Evolutionary conservation across 2,797 vertebrate genomes (phyloP).

Genomic region (Rhynchonycteris naso): DNA sequence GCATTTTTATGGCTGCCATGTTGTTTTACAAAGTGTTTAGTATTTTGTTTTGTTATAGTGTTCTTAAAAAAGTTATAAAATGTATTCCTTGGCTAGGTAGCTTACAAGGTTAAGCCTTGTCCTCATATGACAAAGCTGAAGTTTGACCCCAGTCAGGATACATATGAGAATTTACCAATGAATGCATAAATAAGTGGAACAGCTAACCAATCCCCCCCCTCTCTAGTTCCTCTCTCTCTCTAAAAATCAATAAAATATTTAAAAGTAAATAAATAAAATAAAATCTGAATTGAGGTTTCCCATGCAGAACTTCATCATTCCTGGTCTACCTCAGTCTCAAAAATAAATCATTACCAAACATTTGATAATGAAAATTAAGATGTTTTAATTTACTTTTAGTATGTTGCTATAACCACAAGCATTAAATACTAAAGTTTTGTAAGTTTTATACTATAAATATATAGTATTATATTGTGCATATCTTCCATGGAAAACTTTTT

Average conservation of each 20-base stretch:
- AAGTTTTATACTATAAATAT: not conserved
- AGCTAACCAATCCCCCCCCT: too few relatives aligned
- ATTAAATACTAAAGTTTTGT: not conserved
- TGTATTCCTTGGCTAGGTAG: too few relatives aligned
- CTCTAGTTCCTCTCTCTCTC: too few relatives aligned
- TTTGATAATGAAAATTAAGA: not conserved
- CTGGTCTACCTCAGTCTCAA: not conserved
- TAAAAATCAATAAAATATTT: too few relatives aligned
- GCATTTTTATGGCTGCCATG: not conserved
- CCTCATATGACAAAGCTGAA: too few relatives aligned
- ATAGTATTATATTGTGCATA: not conserved
- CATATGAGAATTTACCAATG: too few relatives aligned
- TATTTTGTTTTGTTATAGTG: not conserved
- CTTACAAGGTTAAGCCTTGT: too few relatives aligned
- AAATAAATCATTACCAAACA: not conserved
- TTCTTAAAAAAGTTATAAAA: not conserved
- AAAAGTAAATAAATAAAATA: not conserved
- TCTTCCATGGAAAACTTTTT: not conserved
- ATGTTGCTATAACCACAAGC: not conserved
- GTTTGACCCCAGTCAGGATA: too few relatives aligned
- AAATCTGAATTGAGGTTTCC: not conserved
- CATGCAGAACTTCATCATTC: not conserved
- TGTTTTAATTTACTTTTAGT: not conserved
- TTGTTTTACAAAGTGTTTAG: not conserved
- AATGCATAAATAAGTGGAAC: too few relatives aligned